phyloP scores from a whole-genome alignment of 2,888 invertebrate genomes.

The Orchesellides sinensis region DNA sequence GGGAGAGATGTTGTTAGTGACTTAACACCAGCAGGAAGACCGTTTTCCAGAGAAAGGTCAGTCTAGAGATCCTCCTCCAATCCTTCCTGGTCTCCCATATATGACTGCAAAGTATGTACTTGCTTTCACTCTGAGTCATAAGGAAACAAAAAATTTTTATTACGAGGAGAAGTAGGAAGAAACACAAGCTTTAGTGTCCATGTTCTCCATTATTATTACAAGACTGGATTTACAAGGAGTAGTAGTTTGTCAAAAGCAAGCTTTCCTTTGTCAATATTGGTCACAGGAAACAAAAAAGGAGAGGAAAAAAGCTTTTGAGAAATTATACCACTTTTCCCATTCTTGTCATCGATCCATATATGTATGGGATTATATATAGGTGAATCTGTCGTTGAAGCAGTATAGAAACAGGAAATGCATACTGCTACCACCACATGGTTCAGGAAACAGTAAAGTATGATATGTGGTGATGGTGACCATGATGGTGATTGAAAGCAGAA shows the following conservation, averaged over 20 bases:
- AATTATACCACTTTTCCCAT: neutral
- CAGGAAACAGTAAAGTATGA: too few species aligned
- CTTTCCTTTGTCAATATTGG: constrained; percentile 9
- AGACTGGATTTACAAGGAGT: neutral
- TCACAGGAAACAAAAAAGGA: neutral
- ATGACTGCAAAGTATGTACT: too few species aligned
- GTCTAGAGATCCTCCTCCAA: neutral
- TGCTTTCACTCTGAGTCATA: too few species aligned
- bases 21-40: neutral
- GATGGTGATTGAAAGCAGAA: too few species aligned
- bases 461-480: too few species aligned
- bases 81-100: too few species aligned
- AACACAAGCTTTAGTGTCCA: too few species aligned
- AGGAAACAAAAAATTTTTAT: too few species aligned
- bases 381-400: neutral
- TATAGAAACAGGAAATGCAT: neutral
- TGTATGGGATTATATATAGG: too few species aligned
- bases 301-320: neutral
- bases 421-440: neutral
- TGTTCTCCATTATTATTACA: neutral
- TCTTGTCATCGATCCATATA: neutral
- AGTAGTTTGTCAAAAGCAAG: constrained; percentile 14
- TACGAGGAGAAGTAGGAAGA: too few species aligned
- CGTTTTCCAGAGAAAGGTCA: constrained; percentile 30
- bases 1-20: neutral